Evolutionary conservation across 2,113 vertebrate species (phyloP).

Genomic region (Guaruba guarouba): DNA sequence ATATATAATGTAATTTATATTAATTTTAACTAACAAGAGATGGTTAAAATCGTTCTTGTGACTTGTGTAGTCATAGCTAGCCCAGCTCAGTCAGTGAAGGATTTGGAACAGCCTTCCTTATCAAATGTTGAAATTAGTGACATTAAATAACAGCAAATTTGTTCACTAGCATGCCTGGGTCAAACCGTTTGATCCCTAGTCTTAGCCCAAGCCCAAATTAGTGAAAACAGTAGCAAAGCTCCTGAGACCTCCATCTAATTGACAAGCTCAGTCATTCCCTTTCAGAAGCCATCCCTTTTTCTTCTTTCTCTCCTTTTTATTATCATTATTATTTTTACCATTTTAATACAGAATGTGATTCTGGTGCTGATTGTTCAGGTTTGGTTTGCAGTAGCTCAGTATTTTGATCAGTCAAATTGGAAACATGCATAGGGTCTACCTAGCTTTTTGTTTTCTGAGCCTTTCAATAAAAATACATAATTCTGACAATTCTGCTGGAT

Average conservation of each 20-base stretch:
- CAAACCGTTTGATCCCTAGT: neutral
- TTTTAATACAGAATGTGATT: neutral
- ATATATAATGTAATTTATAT: neutral
- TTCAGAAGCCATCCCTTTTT: neutral
- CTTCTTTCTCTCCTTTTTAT: neutral
- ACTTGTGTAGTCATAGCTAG: neutral
- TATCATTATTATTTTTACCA: fast-evolving
- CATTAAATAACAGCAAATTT: neutral
- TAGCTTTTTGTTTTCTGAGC: neutral
- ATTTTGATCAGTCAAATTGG: neutral
- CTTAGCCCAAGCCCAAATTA: neutral
- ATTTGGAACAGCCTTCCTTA: neutral
- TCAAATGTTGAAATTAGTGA: neutral
- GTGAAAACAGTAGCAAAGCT: neutral
- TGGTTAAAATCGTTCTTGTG: neutral
- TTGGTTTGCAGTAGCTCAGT: neutral
- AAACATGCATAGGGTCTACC: neutral
- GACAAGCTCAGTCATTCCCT: neutral
- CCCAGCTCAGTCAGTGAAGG: neutral
- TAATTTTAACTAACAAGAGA: neutral
- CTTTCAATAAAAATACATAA: neutral
- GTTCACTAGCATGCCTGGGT: neutral
- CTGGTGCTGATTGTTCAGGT: neutral
- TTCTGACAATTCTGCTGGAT: neutral
- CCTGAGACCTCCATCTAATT: neutral